phyloP scores from a whole-genome alignment of 2,888 invertebrate species.

The Andricus curvator region DNA sequence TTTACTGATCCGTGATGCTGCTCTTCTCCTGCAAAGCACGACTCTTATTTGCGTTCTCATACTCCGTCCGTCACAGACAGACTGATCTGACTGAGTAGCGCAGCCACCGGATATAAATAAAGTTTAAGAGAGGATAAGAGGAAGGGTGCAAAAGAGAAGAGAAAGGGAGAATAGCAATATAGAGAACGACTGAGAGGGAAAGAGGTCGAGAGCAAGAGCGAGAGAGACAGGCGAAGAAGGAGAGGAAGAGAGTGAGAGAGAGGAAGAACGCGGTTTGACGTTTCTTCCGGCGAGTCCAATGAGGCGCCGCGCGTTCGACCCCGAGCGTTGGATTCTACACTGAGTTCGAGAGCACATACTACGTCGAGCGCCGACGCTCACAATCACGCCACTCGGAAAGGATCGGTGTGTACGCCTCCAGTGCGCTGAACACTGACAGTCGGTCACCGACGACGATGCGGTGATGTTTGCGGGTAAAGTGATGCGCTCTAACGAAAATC shows the following conservation, averaged over 20 bases:
- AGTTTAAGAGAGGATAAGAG: slow-evolving; percentile 46
- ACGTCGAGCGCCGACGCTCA: slow-evolving; percentile 51
- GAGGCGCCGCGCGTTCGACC: slow-evolving; percentile 56
- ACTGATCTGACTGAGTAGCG: slow-evolving; percentile 44
- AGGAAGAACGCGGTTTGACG: slow-evolving; percentile 59
- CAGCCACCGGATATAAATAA: slow-evolving; percentile 60
- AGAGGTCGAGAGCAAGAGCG: slow-evolving; percentile 44
- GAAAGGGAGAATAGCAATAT: slow-evolving; percentile 49
- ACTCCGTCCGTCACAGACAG: slow-evolving; percentile 26
- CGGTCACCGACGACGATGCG: slow-evolving; percentile 39
- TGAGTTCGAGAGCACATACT: slow-evolving; percentile 46
- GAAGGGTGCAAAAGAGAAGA: slow-evolving; percentile 35
- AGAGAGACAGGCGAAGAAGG: slow-evolving; percentile 21
- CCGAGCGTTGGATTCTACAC: slow-evolving; percentile 53
- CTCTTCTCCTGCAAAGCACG: neutral
- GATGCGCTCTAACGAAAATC: slow-evolving; percentile 16
- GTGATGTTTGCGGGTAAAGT: slow-evolving; percentile 16
- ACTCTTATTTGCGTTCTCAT: slow-evolving; percentile 33
- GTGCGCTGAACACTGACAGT: slow-evolving; percentile 34
- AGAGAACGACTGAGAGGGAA: slow-evolving; percentile 40
- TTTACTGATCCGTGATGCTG: neutral
- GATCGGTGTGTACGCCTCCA: slow-evolving; percentile 29
- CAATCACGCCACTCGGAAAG: slow-evolving; percentile 48
- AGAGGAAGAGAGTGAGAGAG: slow-evolving; percentile 50
- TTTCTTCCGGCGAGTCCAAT: slow-evolving; percentile 58